Percentiles rank a stretch among this genome's conserved stretches.
phyloP scores from a whole-genome alignment of 2,888 invertebrate species.

The Taphrorychus bicolor region DNA sequence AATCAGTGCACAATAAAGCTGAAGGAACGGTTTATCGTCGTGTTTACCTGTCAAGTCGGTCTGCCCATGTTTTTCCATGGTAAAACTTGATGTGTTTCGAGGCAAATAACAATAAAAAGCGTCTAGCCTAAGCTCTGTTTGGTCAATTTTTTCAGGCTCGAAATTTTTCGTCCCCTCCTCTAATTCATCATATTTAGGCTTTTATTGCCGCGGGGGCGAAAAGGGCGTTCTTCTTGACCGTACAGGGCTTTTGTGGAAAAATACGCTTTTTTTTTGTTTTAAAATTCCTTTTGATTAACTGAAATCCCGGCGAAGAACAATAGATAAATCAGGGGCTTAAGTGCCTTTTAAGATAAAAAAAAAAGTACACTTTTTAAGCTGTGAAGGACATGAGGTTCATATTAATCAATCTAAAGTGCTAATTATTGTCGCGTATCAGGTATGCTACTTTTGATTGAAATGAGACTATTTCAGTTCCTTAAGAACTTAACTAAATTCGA shows the following conservation, averaged over 20 bases:
- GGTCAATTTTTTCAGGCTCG: not conserved
- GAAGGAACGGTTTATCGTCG: not conserved
- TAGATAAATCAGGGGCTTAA: too few species aligned
- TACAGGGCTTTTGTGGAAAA: not conserved
- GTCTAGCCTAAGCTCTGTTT: not conserved
- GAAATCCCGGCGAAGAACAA: too few species aligned
- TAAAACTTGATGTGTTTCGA: too few species aligned
- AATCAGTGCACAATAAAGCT: not conserved
- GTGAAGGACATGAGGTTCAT: too few species aligned
- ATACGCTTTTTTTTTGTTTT: not conserved
- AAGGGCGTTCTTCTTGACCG: not conserved
- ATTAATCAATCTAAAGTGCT: too few species aligned
- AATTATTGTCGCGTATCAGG: too few species aligned
- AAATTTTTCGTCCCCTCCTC: not conserved
- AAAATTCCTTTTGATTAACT: not conserved
- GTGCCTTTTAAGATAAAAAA: too few species aligned
- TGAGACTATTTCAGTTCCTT: too few species aligned
- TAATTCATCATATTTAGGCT: slow-evolving; percentile 7
- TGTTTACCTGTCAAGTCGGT: not conserved
- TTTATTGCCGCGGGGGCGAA: not conserved
- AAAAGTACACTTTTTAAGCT: too few species aligned
- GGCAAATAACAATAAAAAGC: slow-evolving; percentile 2
- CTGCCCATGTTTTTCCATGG: too few species aligned
- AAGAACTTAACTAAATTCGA: too few species aligned
- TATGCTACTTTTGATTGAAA: too few species aligned